These are phyloP conservation scores for Eriocheir sinensis DNA, from an alignment of 1,140 invertebrate species.

Conservation along the genomic window DNA sequence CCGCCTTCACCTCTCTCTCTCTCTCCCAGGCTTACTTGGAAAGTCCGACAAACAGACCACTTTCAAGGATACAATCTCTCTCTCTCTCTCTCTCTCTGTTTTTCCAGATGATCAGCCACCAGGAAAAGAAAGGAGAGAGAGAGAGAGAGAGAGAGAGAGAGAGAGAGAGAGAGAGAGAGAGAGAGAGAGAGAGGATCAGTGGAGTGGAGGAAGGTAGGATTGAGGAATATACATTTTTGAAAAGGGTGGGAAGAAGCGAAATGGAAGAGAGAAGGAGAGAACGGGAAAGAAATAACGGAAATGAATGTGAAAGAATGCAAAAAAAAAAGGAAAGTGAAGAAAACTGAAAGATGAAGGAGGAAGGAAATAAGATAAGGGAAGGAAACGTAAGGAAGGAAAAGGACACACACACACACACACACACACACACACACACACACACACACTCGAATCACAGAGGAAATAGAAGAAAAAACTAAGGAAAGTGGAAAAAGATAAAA, in stretches of 20 bases:
- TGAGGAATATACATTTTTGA: too few relatives aligned
- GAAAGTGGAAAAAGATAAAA: neutral
- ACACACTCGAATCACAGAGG: too few relatives aligned
- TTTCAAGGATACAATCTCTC: neutral
- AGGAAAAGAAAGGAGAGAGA: neutral
- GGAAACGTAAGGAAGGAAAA: neutral
- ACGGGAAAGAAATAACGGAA: neutral
- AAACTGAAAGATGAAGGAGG: neutral
- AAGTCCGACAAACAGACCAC: too few relatives aligned
- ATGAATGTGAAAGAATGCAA: neutral
- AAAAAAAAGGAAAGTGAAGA: neutral
- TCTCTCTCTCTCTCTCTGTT: neutral
- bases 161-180: neutral
- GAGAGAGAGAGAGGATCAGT: too few relatives aligned
- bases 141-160: neutral
- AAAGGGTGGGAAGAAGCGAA: too few relatives aligned
- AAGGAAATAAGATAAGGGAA: neutral
- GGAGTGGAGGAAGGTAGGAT: too few relatives aligned
- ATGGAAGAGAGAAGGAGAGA: neutral
- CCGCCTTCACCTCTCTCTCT: too few relatives aligned
- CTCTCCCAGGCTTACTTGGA: too few relatives aligned
- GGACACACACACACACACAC: too few relatives aligned
- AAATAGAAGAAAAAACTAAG: neutral
- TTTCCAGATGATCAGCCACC: neutral
- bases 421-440: too few relatives aligned